A percentile compares a stretch with the other conserved stretches of the same genome.
Evolutionary conservation across 2,797 vertebrate genomes (phyloP).

Genomic region (Dryobates pubescens): DNA sequence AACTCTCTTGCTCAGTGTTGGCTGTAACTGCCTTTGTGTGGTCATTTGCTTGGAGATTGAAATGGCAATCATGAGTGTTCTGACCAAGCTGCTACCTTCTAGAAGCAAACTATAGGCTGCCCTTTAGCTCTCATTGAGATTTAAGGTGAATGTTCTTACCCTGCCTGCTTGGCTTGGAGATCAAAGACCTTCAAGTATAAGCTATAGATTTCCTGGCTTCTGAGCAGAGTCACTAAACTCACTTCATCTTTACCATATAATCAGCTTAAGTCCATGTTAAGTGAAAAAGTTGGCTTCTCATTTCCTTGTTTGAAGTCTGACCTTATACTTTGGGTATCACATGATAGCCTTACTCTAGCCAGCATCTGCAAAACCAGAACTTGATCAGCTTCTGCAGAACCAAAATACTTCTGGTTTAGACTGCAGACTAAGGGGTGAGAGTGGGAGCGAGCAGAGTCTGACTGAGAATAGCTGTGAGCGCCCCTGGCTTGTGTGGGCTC

Average conservation of each 20-base stretch:
- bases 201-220: background rate
- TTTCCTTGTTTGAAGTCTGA: slow-evolving; percentile 43
- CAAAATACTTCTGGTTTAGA: background rate
- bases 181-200: slow-evolving; percentile 56
- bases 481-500: background rate
- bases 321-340: background rate
- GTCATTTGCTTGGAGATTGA: background rate
- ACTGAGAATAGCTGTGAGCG: background rate
- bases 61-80: background rate
- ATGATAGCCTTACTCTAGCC: background rate
- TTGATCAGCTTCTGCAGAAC: background rate
- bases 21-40: background rate
- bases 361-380: background rate
- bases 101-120: background rate
- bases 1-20: background rate
- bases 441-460: background rate
- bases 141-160: background rate
- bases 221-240: slow-evolving; percentile 29
- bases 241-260: slow-evolving; percentile 43
- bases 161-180: slow-evolving; percentile 6
- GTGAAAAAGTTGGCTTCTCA: background rate
- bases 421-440: background rate
- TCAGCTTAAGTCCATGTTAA: slow-evolving; percentile 42
- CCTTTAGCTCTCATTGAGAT: background rate
- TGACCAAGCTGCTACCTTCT: background rate